Conservation (phyloP, 2,797 vertebrate species). For the Microctenopoma lineatum region DNA sequence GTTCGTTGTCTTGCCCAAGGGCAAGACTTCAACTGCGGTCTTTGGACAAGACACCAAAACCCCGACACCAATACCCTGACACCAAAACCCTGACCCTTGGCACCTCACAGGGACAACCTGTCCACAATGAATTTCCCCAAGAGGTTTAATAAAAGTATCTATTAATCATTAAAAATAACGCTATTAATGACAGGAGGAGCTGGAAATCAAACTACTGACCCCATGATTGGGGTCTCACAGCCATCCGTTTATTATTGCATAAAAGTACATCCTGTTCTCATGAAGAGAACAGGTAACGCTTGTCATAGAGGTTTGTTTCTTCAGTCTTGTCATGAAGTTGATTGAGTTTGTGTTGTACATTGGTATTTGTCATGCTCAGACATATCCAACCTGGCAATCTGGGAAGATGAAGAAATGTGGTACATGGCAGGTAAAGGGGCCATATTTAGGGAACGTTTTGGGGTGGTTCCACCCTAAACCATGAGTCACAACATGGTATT, state of each 20-base stretch:
- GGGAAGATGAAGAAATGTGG: slow-evolving; percentile 18
- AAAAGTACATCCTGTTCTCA: slow-evolving; percentile 60
- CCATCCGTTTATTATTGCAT: slow-evolving; percentile 17
- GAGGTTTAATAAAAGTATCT: too few relatives aligned
- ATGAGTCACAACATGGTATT: slow-evolving; percentile 43
- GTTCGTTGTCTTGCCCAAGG: too few relatives aligned
- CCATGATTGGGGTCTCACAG: too few relatives aligned
- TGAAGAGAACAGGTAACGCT: slow-evolving; percentile 35
- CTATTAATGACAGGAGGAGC: too few relatives aligned
- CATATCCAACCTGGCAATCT: slow-evolving; percentile 36
- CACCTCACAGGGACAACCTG: too few relatives aligned
- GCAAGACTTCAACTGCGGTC: too few relatives aligned
- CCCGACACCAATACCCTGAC: too few relatives aligned
- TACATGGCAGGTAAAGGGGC: slow-evolving; percentile 11
- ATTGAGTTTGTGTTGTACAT: slow-evolving; percentile 31
- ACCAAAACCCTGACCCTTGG: too few relatives aligned
- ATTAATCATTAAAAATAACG: too few relatives aligned
- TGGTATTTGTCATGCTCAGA: slow-evolving; percentile 33
- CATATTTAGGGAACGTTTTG: slow-evolving; percentile 27
- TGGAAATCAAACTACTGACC: too few relatives aligned
- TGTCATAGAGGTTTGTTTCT: slow-evolving; percentile 19
- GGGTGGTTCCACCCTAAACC: slow-evolving; percentile 46
- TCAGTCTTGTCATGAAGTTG: slow-evolving; percentile 28
- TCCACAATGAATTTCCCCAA: too few relatives aligned
- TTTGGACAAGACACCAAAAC: too few relatives aligned